Conservation (phyloP, 2,888 invertebrate species). For the Anoplius nigerrimus region DNA sequence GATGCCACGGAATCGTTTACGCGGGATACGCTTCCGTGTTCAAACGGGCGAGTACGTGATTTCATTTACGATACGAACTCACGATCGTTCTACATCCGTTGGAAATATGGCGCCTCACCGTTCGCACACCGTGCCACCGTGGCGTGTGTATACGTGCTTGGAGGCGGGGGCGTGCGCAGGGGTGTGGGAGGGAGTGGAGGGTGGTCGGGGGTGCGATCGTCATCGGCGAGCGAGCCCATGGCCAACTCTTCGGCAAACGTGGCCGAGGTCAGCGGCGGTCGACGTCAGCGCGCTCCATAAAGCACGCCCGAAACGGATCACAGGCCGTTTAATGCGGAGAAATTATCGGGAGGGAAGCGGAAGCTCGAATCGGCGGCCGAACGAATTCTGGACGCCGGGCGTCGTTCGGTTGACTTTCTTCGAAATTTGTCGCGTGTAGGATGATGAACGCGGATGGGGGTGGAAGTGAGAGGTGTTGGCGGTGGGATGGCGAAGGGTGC, state of each 20-base stretch:
- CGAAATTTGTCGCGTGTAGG: no score
- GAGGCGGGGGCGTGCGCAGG: no score
- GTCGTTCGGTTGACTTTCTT: slow-evolving; percentile 26
- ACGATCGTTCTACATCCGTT: slow-evolving; percentile 65
- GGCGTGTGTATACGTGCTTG: neutral
- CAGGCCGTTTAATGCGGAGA: slow-evolving; percentile 45
- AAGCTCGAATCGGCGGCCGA: no score
- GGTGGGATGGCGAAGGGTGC: no score
- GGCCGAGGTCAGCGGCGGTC: no score
- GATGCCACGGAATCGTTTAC: slow-evolving; percentile 17
- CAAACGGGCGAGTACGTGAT: slow-evolving; percentile 69
- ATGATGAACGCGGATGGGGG: no score
- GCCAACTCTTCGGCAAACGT: neutral
- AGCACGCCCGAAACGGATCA: slow-evolving; percentile 49
- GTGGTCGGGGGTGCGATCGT: no score
- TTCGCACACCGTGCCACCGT: slow-evolving; percentile 16
- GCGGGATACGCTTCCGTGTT: slow-evolving; percentile 60
- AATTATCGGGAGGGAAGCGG: slow-evolving; percentile 30
- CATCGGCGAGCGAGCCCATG: slow-evolving; percentile 14
- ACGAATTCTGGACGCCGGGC: no score
- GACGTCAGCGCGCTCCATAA: slow-evolving; percentile 45
- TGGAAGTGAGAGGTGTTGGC: no score
- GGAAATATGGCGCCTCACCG: slow-evolving; percentile 50
- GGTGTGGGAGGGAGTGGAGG: no score
- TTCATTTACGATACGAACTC: slow-evolving; percentile 73